Percentiles rank a stretch among this genome's conserved stretches.
Evolutionary conservation across 2,113 vertebrate genomes (phyloP).

Genomic region (Epinephelus cyanopodus): DNA sequence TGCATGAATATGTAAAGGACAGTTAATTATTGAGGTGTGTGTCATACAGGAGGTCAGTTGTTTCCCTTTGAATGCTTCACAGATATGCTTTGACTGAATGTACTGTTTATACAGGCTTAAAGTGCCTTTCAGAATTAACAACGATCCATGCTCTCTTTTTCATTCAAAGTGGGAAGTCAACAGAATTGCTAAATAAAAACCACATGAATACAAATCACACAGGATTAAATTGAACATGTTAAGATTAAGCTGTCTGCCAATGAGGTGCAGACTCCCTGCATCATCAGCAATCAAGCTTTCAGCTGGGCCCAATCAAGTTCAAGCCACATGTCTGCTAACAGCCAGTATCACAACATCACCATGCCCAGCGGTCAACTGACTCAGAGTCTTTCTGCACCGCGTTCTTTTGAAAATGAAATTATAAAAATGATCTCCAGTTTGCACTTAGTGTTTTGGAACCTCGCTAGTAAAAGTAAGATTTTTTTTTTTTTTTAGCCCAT

Average conservation of each 20-base stretch:
- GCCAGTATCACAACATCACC: conserved; percentile 4
- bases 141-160: background rate
- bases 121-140: conserved; percentile 10
- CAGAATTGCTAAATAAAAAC: background rate
- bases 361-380: conserved; percentile 22
- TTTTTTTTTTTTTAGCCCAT: conserved; percentile 1
- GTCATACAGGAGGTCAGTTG: conserved; percentile 59
- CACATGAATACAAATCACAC: background rate
- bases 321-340: conserved; percentile 25
- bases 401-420: conserved; percentile 62
- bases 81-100: conserved; percentile 25
- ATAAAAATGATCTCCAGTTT: conserved; percentile 74
- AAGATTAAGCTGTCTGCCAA: conserved; percentile 10
- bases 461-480: conserved; percentile 83
- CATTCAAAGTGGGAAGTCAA: background rate
- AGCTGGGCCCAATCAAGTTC: conserved; percentile 77
- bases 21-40: conserved; percentile 70
- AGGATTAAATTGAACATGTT: background rate
- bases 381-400: conserved; percentile 8
- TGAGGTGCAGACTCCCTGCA: conserved; percentile 29
- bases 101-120: conserved; percentile 10
- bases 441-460: conserved; percentile 71
- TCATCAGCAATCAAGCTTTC: conserved; percentile 62
- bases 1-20: conserved; percentile 45
- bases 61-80: conserved; percentile 43